phyloP scores from a whole-genome alignment of 2,888 invertebrate genomes.

The Amphiduros pacificus region DNA sequence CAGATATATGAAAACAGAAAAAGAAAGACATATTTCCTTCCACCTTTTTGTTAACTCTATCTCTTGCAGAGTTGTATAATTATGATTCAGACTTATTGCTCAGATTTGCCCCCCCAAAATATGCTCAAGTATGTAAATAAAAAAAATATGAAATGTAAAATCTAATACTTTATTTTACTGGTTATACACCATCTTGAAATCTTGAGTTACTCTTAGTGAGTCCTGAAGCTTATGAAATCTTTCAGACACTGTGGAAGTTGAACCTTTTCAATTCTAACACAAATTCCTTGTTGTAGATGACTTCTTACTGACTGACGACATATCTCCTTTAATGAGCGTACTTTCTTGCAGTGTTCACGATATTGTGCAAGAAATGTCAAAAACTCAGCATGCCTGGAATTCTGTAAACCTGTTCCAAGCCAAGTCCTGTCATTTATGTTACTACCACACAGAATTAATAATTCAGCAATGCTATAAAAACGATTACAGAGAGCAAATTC shows the following conservation, averaged over 20 bases:
- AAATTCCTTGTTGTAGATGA: conserved; percentile 6
- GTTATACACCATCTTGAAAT: too few species aligned
- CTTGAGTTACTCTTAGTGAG: too few species aligned
- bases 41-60: too few species aligned
- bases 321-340: not conserved
- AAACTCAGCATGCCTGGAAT: not conserved
- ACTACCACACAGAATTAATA: conserved; percentile 16
- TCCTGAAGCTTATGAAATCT: conserved; percentile 11
- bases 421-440: conserved; percentile 15
- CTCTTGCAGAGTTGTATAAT: too few species aligned
- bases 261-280: conserved; percentile 7
- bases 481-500: conserved; percentile 27
- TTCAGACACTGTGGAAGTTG: conserved; percentile 16
- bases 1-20: too few species aligned
- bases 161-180: too few species aligned
- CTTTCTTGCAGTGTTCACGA: not conserved
- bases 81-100: too few species aligned
- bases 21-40: too few species aligned
- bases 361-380: not conserved
- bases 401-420: conserved; percentile 10
- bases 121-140: too few species aligned
- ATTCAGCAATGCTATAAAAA: conserved; percentile 17
- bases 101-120: too few species aligned
- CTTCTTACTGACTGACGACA: conserved; percentile 1
- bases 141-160: too few species aligned